phyloP scores from a whole-genome alignment of 2,888 invertebrate species.

The Watsonalla binaria region DNA sequence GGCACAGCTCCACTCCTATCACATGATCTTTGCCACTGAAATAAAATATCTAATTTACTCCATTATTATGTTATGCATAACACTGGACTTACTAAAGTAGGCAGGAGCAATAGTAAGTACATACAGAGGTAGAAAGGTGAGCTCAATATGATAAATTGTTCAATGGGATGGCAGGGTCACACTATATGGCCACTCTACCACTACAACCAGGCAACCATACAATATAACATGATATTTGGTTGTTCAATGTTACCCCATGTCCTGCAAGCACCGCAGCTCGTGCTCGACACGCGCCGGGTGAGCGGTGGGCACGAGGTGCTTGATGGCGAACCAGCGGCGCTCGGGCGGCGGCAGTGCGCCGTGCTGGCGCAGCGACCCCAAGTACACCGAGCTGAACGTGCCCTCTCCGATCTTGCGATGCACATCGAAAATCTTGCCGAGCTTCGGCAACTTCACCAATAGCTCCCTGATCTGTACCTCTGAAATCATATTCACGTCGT shows the following conservation, averaged over 20 bases:
- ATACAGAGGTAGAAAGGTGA: no score
- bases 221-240: no score
- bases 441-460: slow-evolving; percentile 75
- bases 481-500: slow-evolving; percentile 20
- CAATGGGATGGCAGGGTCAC: no score
- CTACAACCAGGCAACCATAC: no score
- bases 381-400: slow-evolving; percentile 91
- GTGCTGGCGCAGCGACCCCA: slow-evolving; percentile 82
- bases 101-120: no score
- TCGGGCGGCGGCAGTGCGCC: slow-evolving; percentile 46
- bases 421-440: slow-evolving; percentile 81
- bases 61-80: no score
- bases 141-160: no score
- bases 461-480: slow-evolving; percentile 65
- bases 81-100: neutral
- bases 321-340: slow-evolving; percentile 86
- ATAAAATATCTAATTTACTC: slow-evolving; percentile 23
- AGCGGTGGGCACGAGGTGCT: slow-evolving; percentile 92
- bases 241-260: slow-evolving; percentile 81
- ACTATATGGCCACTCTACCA: no score
- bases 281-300: slow-evolving; percentile 89
- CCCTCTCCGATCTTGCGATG: slow-evolving; percentile 88
- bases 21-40: slow-evolving; percentile 89
- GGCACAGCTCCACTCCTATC: slow-evolving; percentile 87
- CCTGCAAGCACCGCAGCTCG: slow-evolving; percentile 87